These are phyloP conservation scores for Callinectes sapidus DNA, from an alignment of 2,888 invertebrate species.

Conservation along the genomic window DNA sequence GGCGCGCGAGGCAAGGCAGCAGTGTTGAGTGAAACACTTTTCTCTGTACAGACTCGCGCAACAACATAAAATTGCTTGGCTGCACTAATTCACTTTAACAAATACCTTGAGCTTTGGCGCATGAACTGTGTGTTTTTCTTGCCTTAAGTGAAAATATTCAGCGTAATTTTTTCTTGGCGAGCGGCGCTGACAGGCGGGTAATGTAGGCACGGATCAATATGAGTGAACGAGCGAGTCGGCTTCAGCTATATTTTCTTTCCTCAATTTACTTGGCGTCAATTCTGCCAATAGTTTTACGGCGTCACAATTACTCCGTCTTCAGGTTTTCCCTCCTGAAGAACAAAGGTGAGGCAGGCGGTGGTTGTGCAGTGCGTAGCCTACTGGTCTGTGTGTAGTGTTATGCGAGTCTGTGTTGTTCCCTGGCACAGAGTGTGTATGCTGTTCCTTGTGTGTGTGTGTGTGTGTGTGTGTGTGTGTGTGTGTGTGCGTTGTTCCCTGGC, in stretches of 20 bases:
- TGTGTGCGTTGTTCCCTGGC: neutral
- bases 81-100: neutral
- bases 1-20: neutral
- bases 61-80: neutral
- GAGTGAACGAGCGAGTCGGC: slow-evolving; percentile 15
- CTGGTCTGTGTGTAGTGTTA: neutral
- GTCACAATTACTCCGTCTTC: neutral
- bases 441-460: neutral
- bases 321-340: neutral
- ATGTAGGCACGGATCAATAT: slow-evolving; percentile 19
- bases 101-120: neutral
- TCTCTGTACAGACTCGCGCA: neutral
- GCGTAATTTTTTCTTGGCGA: neutral
- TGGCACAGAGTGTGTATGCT: neutral
- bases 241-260: neutral
- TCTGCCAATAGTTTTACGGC: slow-evolving; percentile 21
- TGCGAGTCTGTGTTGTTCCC: neutral
- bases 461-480: neutral
- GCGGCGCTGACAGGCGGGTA: slow-evolving; percentile 21
- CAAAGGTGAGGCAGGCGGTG: neutral
- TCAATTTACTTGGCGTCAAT: slow-evolving; percentile 17
- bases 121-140: neutral
- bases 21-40: neutral
- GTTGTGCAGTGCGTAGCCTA: neutral
- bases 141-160: slow-evolving; percentile 12